A percentile compares a stretch with the other conserved stretches of the same genome.
Conservation (phyloP, 2,113 vertebrate species). For the Chinchilla lanigera region DNA sequence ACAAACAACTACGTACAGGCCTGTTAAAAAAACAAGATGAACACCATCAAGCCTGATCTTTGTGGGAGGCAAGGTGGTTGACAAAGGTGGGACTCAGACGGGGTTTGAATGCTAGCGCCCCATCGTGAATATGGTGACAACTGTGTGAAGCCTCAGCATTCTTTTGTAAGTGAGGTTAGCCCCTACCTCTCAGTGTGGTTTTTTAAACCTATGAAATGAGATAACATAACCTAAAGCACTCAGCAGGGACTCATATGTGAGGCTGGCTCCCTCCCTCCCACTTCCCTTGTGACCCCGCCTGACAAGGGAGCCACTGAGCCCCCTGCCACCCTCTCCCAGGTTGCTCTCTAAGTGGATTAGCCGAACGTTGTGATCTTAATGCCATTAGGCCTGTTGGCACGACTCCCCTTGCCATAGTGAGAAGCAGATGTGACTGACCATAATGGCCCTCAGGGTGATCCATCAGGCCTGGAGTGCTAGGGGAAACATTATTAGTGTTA, state of each 20-base stretch:
- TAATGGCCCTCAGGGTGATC: slow-evolving; percentile 82
- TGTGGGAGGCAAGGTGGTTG: too few relatives aligned
- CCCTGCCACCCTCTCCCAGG: slow-evolving; percentile 49
- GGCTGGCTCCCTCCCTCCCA: background rate
- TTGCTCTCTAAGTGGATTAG: slow-evolving; percentile 76
- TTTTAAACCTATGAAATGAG: background rate
- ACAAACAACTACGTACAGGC: too few relatives aligned
- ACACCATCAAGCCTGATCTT: background rate
- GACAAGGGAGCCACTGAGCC: background rate
- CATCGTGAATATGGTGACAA: background rate
- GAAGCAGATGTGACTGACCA: slow-evolving; percentile 81
- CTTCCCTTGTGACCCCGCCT: slow-evolving; percentile 42
- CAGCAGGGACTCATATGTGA: background rate
- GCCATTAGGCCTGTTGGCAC: slow-evolving; percentile 82
- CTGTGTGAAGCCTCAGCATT: rapidly evolving
- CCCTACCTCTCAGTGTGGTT: background rate
- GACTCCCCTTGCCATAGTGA: slow-evolving; percentile 71
- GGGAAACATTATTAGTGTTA: slow-evolving; percentile 79
- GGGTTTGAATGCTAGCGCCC: rapidly evolving
- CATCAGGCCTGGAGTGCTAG: slow-evolving; percentile 77
- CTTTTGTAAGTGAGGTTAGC: background rate
- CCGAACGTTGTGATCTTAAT: slow-evolving; percentile 56
- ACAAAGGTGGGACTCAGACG: background rate
- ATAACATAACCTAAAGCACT: background rate
- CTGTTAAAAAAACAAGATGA: background rate